Evolutionary conservation across 2,113 vertebrate genomes (phyloP).

Genomic region (Guaruba guarouba): DNA sequence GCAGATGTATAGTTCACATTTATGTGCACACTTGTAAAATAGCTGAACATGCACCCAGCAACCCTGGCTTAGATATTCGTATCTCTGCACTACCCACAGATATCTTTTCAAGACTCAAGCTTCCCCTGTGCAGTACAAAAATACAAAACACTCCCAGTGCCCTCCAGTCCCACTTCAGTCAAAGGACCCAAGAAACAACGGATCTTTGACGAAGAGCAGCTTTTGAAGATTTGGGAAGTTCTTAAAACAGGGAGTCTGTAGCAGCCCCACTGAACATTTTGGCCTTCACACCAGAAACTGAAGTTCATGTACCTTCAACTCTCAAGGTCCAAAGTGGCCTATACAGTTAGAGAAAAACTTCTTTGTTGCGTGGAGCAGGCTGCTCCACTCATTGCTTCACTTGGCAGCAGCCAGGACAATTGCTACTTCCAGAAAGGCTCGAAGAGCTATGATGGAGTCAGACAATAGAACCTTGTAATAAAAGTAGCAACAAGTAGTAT

Average conservation of each 20-base stretch:
- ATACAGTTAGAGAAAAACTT: neutral
- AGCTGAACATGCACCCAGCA: neutral
- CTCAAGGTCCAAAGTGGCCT: neutral
- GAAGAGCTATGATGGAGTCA: neutral
- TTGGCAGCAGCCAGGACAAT: neutral
- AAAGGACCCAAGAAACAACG: neutral
- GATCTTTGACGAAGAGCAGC: neutral
- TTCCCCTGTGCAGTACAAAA: neutral
- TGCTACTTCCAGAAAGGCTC: neutral
- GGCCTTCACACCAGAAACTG: neutral
- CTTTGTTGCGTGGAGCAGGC: neutral
- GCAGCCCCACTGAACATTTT: neutral
- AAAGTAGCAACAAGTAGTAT: neutral
- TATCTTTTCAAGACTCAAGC: neutral
- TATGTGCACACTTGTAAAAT: neutral
- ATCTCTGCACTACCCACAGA: neutral
- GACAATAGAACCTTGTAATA: neutral
- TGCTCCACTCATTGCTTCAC: neutral
- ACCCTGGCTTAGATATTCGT: neutral
- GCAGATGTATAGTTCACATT: neutral
- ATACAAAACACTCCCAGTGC: neutral
- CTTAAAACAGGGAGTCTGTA: neutral
- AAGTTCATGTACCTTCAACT: neutral
- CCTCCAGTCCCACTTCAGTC: neutral
- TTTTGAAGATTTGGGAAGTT: neutral